Evolutionary conservation across 2,113 vertebrate species (phyloP), one percentile per base, ranked within the genome.

Genomic region (Donacobius atricapilla): DNA sequence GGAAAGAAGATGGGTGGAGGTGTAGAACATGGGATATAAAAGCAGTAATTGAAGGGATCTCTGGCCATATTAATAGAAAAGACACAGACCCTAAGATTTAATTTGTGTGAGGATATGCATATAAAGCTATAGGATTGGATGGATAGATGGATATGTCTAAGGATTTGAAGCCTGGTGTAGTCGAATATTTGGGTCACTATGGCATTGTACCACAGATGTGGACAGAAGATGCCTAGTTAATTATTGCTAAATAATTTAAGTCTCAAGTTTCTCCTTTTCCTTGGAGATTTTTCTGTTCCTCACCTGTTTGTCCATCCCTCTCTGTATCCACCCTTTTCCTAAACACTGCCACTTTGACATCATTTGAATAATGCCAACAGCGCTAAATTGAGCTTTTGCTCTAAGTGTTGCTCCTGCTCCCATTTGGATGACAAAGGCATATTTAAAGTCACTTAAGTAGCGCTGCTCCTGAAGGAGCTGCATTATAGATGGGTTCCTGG

Each of bases 401-500:
- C 30, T 45, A 24, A 83, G 21, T 63, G 50, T 63, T 93, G 78
- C 50, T 89, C 86, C 33, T 58, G 64, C 87, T 91, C 73, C 8
- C 61, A 66, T 95, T 96, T 91, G 71, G 77, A 93, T 93, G 91
- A 91, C 84, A 95, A 83, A 93, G 56, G 70, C 53, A 15, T 72
- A 90, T 82, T 94, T 94, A 73, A 96, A 83, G 51, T 61, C 96
- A 69, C 42, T 65, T 87, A 73, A 96, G 50, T 54, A 94, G 91
- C 56, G 53, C 30, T 51, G 48, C 54, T 78, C 21, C 44, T 84
- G 61, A 88, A 87, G 54, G 60, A 95, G 88, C 57, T 80, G 48
- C 48, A 80, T 78, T 92, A 69, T 48, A 33, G 77, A 64, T 79
- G 89, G 73, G 42, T 42, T 91, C 56, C 54, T 35, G 37, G 63